Conservation (phyloP, 1,140 invertebrate genomes). For the Sminthurides bifidus region DNA sequence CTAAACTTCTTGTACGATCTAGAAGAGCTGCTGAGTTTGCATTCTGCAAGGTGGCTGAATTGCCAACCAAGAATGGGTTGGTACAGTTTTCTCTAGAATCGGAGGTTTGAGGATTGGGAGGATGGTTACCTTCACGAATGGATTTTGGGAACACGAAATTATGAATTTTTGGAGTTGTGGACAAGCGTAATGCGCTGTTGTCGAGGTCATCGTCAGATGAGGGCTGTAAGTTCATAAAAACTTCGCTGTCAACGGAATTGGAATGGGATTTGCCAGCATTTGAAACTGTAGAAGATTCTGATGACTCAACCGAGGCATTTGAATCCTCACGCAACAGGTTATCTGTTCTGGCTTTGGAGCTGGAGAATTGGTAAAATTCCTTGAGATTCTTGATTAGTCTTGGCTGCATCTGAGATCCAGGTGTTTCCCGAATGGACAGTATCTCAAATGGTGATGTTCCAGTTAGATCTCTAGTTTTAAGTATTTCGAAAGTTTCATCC, state of each 20-base stretch:
- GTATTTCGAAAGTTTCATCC: constrained; percentile 34
- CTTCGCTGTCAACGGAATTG: constrained; percentile 2
- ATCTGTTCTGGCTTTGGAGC: constrained; percentile 4
- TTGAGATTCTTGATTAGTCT: constrained; percentile 34
- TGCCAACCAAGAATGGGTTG: no score
- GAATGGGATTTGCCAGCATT: constrained; percentile 8
- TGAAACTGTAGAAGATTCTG: constrained; percentile 20
- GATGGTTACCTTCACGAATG: no score
- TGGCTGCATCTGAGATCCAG: constrained; percentile 5
- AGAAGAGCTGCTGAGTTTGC: no score
- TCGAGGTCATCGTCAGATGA: constrained; percentile 14
- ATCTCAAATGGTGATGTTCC: constrained; percentile 29
- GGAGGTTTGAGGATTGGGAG: no score
- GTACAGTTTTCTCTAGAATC: no score
- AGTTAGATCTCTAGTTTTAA: constrained; percentile 19
- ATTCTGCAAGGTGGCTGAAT: no score
- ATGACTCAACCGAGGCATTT: constrained; percentile 13
- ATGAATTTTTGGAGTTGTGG: constrained; percentile 1
- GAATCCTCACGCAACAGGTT: background rate
- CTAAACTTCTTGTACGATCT: background rate
- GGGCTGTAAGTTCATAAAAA: no score
- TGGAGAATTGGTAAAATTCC: constrained; percentile 33
- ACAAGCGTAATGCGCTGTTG: no score
- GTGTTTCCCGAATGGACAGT: constrained; percentile 9
- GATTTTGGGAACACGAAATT: constrained; percentile 10